These are phyloP conservation scores for Caranx melampygus DNA, from an alignment of 2,113 vertebrate genomes.

Conservation along the genomic window DNA sequence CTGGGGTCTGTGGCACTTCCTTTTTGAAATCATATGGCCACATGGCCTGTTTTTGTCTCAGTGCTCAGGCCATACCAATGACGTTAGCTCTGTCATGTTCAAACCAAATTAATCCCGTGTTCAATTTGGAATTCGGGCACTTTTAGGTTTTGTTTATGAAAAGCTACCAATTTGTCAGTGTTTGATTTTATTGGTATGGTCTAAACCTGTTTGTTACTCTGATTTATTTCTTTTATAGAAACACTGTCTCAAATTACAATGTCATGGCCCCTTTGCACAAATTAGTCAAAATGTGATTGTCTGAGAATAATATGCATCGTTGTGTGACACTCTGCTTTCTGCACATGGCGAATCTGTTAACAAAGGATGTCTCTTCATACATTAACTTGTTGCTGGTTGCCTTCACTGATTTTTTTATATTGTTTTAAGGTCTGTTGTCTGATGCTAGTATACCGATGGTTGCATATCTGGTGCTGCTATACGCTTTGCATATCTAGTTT, in stretches of 20 bases:
- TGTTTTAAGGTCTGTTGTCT: conserved; percentile 15
- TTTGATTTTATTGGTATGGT: conserved; percentile 71
- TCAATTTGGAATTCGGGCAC: conserved; percentile 31
- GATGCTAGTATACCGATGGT: conserved; percentile 21
- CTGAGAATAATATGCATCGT: conserved; percentile 18
- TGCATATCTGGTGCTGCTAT: conserved; percentile 23
- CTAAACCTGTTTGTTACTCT: conserved; percentile 46
- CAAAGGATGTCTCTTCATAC: conserved; percentile 74
- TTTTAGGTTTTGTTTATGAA: conserved; percentile 34
- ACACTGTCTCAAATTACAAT: conserved; percentile 1
- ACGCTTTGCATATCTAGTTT: conserved; percentile 11
- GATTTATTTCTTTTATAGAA: conserved; percentile 3
- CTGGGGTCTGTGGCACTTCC: conserved; percentile 97
- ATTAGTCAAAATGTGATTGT: conserved; percentile 22
- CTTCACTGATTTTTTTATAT: neutral
- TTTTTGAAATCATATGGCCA: conserved; percentile 79
- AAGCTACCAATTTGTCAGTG: conserved; percentile 25
- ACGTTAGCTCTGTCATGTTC: conserved; percentile 46
- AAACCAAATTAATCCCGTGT: conserved; percentile 17
- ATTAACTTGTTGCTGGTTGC: conserved; percentile 41
- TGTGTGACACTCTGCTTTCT: conserved; percentile 32
- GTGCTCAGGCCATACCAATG: conserved; percentile 94
- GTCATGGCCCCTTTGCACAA: neutral
- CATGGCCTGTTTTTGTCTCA: conserved; percentile 66
- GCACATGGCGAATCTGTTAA: conserved; percentile 58